These are phyloP conservation scores for Drosophila pseudotalamancana DNA, from an alignment of 2,888 invertebrate species.

Conservation along the genomic window DNA sequence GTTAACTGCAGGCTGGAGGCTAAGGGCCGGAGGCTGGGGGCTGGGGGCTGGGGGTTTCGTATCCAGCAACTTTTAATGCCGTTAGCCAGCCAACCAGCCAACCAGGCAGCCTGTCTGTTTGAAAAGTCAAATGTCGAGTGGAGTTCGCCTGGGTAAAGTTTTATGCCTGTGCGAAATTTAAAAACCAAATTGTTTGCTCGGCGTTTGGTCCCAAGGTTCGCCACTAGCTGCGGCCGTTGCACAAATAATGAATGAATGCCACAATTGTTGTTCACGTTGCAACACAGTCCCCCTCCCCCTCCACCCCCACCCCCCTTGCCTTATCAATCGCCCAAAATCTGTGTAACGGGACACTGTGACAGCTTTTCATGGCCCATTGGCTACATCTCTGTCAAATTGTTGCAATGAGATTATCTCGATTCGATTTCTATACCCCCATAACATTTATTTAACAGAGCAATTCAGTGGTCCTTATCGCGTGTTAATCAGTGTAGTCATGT, in stretches of 20 bases:
- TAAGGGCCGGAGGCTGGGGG: slow-evolving; percentile 1
- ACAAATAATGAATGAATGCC: slow-evolving; percentile 69
- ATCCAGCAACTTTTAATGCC: slow-evolving; percentile 43
- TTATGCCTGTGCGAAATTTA: slow-evolving; percentile 39
- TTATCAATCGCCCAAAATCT: slow-evolving; percentile 45
- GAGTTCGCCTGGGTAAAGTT: slow-evolving; percentile 59
- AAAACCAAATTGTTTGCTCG: slow-evolving; percentile 55
- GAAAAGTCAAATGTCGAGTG: slow-evolving; percentile 69
- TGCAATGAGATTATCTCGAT: slow-evolving; percentile 29
- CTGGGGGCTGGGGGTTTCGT: background rate
- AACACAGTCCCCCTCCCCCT: no score
- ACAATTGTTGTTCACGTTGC: slow-evolving; percentile 15
- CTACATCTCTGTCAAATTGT: slow-evolving; percentile 29
- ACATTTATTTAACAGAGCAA: slow-evolving; percentile 15
- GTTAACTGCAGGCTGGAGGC: slow-evolving; percentile 17
- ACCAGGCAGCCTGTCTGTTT: slow-evolving; percentile 13
- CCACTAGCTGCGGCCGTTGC: slow-evolving; percentile 36
- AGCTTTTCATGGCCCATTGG: slow-evolving; percentile 37
- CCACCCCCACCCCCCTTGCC: background rate
- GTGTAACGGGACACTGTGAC: slow-evolving; percentile 50
- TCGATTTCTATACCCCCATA: background rate
- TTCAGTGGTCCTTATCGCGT: background rate
- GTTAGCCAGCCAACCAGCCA: background rate
- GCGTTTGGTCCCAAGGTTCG: slow-evolving; percentile 18
- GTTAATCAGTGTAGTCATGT: slow-evolving; percentile 11